Base-by-base conservation (phyloP, 35 echinoderm and acorn worm genomes). In the Lytechinus pictus region DNA sequence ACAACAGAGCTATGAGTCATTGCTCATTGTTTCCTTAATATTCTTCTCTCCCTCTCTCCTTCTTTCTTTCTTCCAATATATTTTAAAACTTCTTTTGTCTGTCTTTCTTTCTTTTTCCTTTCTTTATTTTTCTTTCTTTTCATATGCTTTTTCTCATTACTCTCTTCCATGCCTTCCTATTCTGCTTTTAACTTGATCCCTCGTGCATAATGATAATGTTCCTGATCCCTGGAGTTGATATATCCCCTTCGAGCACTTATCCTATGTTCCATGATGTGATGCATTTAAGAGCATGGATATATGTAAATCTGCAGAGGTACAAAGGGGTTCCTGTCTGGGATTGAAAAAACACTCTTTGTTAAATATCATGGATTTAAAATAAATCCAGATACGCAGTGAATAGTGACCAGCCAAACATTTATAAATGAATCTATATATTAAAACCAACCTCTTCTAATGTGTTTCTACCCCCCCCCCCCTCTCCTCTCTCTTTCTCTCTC, bases 1-100 rank as follows among this genome's bases (percentile, higher is more conserved):
- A 79, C 66, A 79, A 4, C 66, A 79, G 66, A 79, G 66, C 66
- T 79, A 79, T 79, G 66, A 79, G 66, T 79, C 66, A 79, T 79
- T 24, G 88, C 88, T 52, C 16, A 44, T 51, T 90, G 28, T 52
- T 14, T 90, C 27, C 86, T 44, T 44, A 44, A 44, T 44, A 44
- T 44, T 44, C 33, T 88, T 90, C 29, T 54, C 88, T 90, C 52
- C 52, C 27, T 79, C 21, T 79, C 5, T 21, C 14, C 16, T n/a
- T n/a, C n/a, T 16, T 16, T 60, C 16, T 16, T 60, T 9, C 66
- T 4, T 79, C 14, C n/a, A 19, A 8, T 24, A 7, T 79, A 3
- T 79, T 79, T 79, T 5, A 58, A 58, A 58, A 58, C 56, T 58
- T 58, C 56, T 13, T 8, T 58, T 58, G 12, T 57, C 12, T 57